phyloP scores from a whole-genome alignment of 2,888 invertebrate genomes.

The Oligia latruncula region DNA sequence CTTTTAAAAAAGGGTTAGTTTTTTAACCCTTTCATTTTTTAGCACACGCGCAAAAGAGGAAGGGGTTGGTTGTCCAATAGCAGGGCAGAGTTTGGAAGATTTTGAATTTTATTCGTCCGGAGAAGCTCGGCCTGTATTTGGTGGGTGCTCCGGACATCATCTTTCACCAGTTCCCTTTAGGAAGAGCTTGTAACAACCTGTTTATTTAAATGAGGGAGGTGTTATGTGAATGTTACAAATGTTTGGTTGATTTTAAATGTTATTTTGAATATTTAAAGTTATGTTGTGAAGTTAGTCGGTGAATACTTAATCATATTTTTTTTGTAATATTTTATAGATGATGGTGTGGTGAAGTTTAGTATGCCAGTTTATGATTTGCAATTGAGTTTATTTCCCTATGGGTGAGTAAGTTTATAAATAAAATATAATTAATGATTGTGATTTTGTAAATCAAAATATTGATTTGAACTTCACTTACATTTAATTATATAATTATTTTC shows the following conservation, averaged over 20 bases:
- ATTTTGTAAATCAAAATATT: no score
- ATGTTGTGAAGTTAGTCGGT: slow-evolving; percentile 30
- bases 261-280: slow-evolving; percentile 11
- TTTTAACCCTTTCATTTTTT: slow-evolving; percentile 88
- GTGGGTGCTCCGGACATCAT: slow-evolving; percentile 71
- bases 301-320: neutral
- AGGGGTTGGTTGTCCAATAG: slow-evolving; percentile 85
- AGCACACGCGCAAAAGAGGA: slow-evolving; percentile 89
- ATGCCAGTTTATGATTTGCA: neutral
- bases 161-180: slow-evolving; percentile 77
- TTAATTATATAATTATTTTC: neutral
- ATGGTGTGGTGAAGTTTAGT: neutral
- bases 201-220: slow-evolving; percentile 67
- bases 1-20: slow-evolving; percentile 84
- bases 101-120: slow-evolving; percentile 84
- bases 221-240: slow-evolving; percentile 7
- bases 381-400: neutral
- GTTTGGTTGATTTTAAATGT: slow-evolving; percentile 6
- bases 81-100: slow-evolving; percentile 77
- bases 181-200: slow-evolving; percentile 75
- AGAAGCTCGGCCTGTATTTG: slow-evolving; percentile 70
- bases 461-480: neutral
- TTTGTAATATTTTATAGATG: slow-evolving; percentile 3
- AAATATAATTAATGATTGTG: neutral
- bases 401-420: slow-evolving; percentile 23